phyloP scores from a whole-genome alignment of 2,888 invertebrate genomes.

The Tinea semifulvella region DNA sequence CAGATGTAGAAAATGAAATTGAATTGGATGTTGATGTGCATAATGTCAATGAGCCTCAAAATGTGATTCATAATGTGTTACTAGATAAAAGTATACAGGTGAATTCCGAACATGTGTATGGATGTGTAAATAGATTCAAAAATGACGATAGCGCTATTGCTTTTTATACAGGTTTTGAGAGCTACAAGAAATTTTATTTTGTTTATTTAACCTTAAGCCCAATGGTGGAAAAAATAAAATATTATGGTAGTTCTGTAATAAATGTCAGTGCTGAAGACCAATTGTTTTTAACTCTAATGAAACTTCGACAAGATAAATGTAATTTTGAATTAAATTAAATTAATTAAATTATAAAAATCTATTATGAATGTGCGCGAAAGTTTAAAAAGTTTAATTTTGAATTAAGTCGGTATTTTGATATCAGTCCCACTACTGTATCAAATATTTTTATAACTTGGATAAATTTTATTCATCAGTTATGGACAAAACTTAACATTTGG shows the following conservation, averaged over 20 bases:
- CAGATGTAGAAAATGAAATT: too few relatives aligned
- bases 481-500: conserved; percentile 4
- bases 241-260: background rate
- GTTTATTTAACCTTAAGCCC: background rate
- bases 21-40: background rate
- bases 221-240: background rate
- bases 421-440: background rate
- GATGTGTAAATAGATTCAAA: background rate
- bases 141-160: background rate
- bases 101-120: background rate
- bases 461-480: background rate
- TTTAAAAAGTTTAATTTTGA: too few relatives aligned
- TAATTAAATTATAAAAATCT: too few relatives aligned
- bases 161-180: conserved; percentile 3
- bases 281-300: conserved; percentile 2
- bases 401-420: background rate
- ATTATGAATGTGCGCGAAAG: too few relatives aligned
- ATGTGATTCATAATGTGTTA: background rate
- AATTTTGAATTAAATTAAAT: too few relatives aligned
- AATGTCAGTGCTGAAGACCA: background rate
- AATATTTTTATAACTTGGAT: conserved; percentile 7
- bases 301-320: background rate
- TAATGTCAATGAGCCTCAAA: background rate
- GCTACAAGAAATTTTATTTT: conserved; percentile 5
- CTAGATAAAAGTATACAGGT: background rate